Evolutionary conservation across 2,113 vertebrate species (phyloP).

Genomic region (Saccopteryx leptura): DNA sequence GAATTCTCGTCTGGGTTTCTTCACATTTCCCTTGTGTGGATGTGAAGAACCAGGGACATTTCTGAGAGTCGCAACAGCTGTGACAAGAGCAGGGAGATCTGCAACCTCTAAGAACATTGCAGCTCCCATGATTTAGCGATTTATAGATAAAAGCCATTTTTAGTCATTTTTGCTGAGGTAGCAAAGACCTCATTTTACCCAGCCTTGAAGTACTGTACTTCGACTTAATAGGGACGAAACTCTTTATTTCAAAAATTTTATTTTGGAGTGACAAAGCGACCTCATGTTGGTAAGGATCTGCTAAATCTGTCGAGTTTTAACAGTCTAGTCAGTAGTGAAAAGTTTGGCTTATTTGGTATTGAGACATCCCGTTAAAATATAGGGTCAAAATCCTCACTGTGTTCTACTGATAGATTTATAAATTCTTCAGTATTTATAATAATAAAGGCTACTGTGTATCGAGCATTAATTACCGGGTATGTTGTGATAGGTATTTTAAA

Average conservation of each 20-base stretch:
- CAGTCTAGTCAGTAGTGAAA: not conserved
- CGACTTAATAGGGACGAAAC: slow-evolving; percentile 42
- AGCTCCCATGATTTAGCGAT: slow-evolving; percentile 35
- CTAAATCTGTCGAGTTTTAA: slow-evolving; percentile 33
- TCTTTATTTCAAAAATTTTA: slow-evolving; percentile 59
- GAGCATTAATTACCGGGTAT: not conserved
- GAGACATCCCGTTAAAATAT: not conserved
- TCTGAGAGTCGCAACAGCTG: not conserved
- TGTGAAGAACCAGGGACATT: slow-evolving; percentile 42
- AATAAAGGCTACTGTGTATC: slow-evolving; percentile 27
- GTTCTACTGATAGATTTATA: not conserved
- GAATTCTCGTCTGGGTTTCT: slow-evolving; percentile 46
- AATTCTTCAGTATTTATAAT: slow-evolving; percentile 16
- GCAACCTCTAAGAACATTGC: slow-evolving; percentile 25
- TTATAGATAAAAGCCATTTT: slow-evolving; percentile 63
- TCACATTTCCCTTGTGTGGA: slow-evolving; percentile 16
- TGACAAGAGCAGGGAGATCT: not conserved
- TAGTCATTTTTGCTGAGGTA: slow-evolving; percentile 54
- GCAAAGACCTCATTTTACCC: slow-evolving; percentile 53
- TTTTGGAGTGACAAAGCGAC: slow-evolving; percentile 46
- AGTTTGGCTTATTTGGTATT: slow-evolving; percentile 49
- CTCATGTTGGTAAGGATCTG: slow-evolving; percentile 19
- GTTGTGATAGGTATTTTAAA: not conserved
- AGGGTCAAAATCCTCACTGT: not conserved
- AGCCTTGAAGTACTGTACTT: not conserved